Conservation (phyloP, 1,140 invertebrate species). For the Conus ventricosus region DNA sequence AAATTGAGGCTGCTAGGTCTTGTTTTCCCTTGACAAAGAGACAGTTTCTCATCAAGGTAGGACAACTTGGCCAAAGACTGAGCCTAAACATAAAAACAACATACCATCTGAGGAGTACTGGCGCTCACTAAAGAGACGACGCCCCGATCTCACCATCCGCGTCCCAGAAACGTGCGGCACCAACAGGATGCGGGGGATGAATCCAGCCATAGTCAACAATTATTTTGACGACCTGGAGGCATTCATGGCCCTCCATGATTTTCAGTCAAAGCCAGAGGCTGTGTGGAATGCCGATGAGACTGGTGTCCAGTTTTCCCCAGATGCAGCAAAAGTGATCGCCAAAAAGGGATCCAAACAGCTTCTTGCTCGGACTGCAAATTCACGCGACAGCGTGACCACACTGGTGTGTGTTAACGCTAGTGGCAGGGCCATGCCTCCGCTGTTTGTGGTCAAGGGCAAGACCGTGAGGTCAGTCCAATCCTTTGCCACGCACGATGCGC, state of each 20-base stretch:
- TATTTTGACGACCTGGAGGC: slow-evolving; percentile 35
- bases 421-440: too few species aligned
- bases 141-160: slow-evolving; percentile 11
- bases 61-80: not conserved
- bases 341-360: slow-evolving; percentile 30
- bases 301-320: slow-evolving; percentile 44
- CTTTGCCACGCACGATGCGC: slow-evolving; percentile 40
- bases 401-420: too few species aligned
- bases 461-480: slow-evolving; percentile 35
- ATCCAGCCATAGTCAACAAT: slow-evolving; percentile 18
- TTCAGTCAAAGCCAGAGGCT: slow-evolving; percentile 25
- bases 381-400: slow-evolving; percentile 41
- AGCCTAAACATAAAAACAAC: slow-evolving; percentile 10
- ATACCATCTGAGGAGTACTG: slow-evolving; percentile 26
- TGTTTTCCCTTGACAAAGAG: slow-evolving; percentile 11
- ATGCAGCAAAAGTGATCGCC: slow-evolving; percentile 39
- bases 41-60: slow-evolving; percentile 26
- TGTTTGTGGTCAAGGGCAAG: slow-evolving; percentile 45
- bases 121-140: not conserved
- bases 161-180: not conserved
- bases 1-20: not conserved
- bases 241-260: slow-evolving; percentile 13
- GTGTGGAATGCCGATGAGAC: slow-evolving; percentile 57
- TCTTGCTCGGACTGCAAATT: slow-evolving; percentile 27
- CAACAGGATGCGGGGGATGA: not conserved